Percentiles rank a stretch among this genome's conserved stretches.
Conservation (phyloP, 2,113 vertebrate species). For the Orthonyx spaldingii region DNA sequence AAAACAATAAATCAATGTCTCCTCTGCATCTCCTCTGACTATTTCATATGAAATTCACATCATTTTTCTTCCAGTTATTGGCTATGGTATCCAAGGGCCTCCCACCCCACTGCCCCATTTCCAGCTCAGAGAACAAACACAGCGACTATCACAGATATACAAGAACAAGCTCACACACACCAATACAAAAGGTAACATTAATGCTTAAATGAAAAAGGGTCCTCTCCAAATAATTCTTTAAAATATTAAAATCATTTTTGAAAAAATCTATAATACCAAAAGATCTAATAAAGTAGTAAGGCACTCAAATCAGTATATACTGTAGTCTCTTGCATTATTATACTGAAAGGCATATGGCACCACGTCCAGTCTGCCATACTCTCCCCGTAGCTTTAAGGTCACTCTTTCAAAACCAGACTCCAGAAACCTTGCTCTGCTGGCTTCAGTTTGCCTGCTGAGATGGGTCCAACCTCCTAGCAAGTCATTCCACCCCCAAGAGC, state of each 20-base stretch:
- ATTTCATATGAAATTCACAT: slow-evolving; percentile 63
- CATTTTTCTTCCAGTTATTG: slow-evolving; percentile 80
- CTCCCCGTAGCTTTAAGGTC: neutral
- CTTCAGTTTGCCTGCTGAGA: neutral
- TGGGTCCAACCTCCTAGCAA: neutral
- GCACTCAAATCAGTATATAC: slow-evolving; percentile 82
- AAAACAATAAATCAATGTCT: neutral
- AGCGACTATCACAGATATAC: slow-evolving; percentile 73
- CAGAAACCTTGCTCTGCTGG: slow-evolving; percentile 41
- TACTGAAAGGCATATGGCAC: slow-evolving; percentile 73
- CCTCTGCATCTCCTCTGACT: slow-evolving; percentile 45
- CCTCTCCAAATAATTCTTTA: slow-evolving; percentile 81
- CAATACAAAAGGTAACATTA: slow-evolving; percentile 73
- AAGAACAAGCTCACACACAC: slow-evolving; percentile 71
- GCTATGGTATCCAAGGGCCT: slow-evolving; percentile 69
- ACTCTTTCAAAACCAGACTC: neutral
- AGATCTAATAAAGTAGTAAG: slow-evolving; percentile 91
- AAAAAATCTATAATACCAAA: slow-evolving; percentile 73
- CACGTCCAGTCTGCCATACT: slow-evolving; percentile 19
- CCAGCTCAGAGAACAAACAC: slow-evolving; percentile 77
- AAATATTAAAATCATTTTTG: slow-evolving; percentile 75
- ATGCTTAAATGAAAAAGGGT: slow-evolving; percentile 77
- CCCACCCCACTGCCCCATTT: slow-evolving; percentile 61
- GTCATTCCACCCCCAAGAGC: slow-evolving; percentile 84
- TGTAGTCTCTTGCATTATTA: slow-evolving; percentile 60